Conservation (phyloP, 1,140 invertebrate species). For the Neotoxoptera formosana region DNA sequence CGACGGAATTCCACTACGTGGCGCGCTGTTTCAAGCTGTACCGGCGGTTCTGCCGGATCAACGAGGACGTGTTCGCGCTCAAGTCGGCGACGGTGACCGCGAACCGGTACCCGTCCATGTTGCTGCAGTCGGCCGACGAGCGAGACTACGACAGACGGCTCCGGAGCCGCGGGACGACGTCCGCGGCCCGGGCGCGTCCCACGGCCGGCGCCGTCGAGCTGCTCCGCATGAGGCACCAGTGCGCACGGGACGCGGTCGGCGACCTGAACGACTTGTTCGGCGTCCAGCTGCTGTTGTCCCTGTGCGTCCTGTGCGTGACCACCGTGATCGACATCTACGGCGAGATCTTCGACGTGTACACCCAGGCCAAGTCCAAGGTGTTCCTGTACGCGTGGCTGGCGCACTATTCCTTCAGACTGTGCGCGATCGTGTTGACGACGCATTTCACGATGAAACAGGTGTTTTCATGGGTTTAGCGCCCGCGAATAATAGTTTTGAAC, state of each 20-base stretch:
- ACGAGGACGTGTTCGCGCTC: neutral
- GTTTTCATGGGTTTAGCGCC: too few species aligned
- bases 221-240: neutral
- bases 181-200: neutral
- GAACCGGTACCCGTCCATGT: neutral
- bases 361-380: too few species aligned
- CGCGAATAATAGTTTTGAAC: neutral
- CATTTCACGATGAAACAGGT: neutral
- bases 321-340: neutral
- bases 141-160: neutral
- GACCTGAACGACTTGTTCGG: neutral
- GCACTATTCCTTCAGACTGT: neutral
- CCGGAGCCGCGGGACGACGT: neutral
- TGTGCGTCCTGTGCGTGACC: neutral
- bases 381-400: neutral
- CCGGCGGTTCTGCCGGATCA: neutral
- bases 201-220: neutral
- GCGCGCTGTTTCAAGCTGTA: neutral
- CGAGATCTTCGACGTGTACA: neutral
- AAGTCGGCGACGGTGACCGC: neutral
- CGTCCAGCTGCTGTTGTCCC: neutral
- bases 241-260: neutral
- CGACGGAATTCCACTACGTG: neutral
- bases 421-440: neutral
- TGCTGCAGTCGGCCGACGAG: neutral